Conservation (phyloP, 2,113 vertebrate species). For the Willisornis vidua region DNA sequence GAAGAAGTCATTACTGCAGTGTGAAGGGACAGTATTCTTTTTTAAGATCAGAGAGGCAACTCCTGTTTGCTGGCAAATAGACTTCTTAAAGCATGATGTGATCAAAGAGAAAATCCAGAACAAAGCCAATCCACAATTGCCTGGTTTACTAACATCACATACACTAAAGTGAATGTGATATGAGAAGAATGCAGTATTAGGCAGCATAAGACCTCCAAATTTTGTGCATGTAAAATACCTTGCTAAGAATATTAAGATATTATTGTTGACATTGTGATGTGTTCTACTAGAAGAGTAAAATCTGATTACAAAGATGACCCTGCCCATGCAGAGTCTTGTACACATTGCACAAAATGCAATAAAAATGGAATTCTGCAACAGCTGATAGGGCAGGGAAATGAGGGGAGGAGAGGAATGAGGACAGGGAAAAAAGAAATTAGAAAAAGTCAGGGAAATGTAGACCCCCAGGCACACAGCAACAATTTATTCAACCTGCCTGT, state of each 20-base stretch:
- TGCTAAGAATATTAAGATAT: neutral
- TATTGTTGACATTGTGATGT: neutral
- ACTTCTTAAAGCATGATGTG: neutral
- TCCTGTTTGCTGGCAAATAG: neutral
- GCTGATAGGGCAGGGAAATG: conserved; percentile 6
- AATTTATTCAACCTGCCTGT: conserved; percentile 44
- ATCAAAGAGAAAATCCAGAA: conserved; percentile 1
- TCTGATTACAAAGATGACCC: neutral
- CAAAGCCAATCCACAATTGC: neutral
- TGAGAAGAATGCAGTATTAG: neutral
- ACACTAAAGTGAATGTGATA: neutral
- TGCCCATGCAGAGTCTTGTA: neutral
- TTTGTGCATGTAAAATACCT: neutral
- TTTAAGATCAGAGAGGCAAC: neutral
- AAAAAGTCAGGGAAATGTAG: conserved; percentile 18
- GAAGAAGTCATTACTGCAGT: neutral
- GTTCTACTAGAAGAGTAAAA: neutral
- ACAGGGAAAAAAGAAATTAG: neutral
- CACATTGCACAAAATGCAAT: neutral
- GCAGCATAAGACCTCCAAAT: neutral
- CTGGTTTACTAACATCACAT: neutral
- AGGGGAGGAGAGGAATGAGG: neutral
- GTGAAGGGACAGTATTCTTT: neutral
- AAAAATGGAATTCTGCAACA: conserved; percentile 22
- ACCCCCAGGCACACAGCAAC: neutral